phyloP scores from a whole-genome alignment of 2,888 invertebrate genomes.

The Drosophila nigricruria region DNA sequence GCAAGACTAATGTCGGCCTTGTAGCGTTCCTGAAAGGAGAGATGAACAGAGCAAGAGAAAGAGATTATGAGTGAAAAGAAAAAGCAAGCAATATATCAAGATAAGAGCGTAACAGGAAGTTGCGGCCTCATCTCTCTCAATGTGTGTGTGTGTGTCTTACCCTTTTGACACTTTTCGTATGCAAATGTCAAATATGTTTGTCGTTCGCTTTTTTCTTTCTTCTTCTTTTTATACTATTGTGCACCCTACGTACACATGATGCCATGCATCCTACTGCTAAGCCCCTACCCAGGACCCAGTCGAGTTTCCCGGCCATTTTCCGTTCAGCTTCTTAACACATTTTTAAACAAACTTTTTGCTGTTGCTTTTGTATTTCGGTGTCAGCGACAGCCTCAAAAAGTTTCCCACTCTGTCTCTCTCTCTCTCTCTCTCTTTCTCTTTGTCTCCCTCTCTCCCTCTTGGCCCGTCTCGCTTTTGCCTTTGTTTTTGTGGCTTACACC shows the following conservation, averaged over 20 bases:
- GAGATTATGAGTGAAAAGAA: slow-evolving; percentile 4
- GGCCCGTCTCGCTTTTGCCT: neutral
- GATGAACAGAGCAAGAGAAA: neutral
- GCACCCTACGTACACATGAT: slow-evolving; percentile 3
- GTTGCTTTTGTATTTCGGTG: slow-evolving; percentile 70
- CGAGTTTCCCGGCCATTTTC: slow-evolving; percentile 26
- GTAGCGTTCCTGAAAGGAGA: slow-evolving; percentile 91
- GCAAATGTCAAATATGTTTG: slow-evolving; percentile 78
- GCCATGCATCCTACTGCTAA: neutral
- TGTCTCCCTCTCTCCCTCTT: neutral
- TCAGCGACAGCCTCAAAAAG: slow-evolving; percentile 72
- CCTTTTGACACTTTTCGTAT: slow-evolving; percentile 75
- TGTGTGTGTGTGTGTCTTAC: slow-evolving; percentile 31
- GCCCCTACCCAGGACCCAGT: neutral
- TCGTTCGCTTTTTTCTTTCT: slow-evolving; percentile 36
- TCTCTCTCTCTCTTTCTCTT: neutral
- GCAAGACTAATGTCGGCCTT: slow-evolving; percentile 97
- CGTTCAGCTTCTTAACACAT: slow-evolving; percentile 63
- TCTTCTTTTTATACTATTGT: slow-evolving; percentile 8
- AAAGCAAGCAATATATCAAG: slow-evolving; percentile 46
- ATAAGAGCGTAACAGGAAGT: slow-evolving; percentile 65
- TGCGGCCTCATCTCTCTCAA: slow-evolving; percentile 26
- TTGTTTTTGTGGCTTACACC: slow-evolving; percentile 39
- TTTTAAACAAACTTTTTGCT: slow-evolving; percentile 70
- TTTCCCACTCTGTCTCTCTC: slow-evolving; percentile 6